Evolutionary conservation across 2,797 vertebrate species (phyloP).

Genomic region (Chrosomus eos): DNA sequence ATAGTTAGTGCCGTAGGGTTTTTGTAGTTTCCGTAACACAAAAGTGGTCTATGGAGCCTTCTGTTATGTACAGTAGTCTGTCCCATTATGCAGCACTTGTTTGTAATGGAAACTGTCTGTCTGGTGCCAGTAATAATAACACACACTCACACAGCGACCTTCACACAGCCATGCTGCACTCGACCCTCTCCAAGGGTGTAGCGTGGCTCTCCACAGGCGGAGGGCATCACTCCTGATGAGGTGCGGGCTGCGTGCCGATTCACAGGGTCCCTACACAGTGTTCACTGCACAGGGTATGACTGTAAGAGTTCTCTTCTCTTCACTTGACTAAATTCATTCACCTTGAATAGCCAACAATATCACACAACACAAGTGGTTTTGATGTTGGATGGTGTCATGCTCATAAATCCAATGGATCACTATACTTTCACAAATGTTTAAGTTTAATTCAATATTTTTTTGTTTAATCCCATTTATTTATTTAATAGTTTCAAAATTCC

Average conservation of each 20-base stretch:
- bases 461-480: background rate
- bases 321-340: background rate
- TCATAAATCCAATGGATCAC: background rate
- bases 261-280: background rate
- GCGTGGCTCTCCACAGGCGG: background rate
- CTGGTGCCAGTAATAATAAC: constrained; percentile 22
- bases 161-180: constrained; percentile 10
- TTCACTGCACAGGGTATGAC: background rate
- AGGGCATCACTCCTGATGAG: constrained; percentile 4
- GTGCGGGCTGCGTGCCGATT: background rate
- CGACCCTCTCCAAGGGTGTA: constrained; percentile 1
- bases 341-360: background rate
- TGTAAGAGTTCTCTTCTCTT: background rate
- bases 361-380: background rate
- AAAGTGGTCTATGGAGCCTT: constrained; percentile 9
- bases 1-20: background rate
- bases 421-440: background rate
- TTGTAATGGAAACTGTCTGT: constrained; percentile 42
- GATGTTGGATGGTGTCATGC: background rate
- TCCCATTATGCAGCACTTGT: constrained; percentile 31
- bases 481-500: background rate
- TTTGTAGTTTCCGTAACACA: background rate
- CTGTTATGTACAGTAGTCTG: constrained; percentile 19
- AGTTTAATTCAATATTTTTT: background rate
- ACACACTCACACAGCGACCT: constrained; percentile 28